A percentile compares a stretch with the other conserved stretches of the same genome.
phyloP scores from a whole-genome alignment of 2,113 vertebrate species.

The Oncorhynchus clarkii region DNA sequence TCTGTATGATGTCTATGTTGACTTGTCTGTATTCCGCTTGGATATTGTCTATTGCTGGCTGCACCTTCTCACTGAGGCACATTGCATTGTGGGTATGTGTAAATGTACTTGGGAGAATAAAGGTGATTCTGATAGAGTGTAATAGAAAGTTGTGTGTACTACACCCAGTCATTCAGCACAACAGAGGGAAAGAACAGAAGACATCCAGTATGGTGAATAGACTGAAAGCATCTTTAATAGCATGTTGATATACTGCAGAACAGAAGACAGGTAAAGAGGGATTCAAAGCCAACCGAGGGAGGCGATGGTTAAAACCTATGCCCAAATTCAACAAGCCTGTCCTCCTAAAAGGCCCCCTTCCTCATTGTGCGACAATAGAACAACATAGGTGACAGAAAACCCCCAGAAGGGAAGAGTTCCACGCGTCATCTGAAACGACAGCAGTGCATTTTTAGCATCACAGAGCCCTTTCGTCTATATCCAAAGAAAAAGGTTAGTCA shows the following conservation, averaged over 20 bases:
- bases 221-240: slow-evolving; percentile 75
- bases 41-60: too few species aligned
- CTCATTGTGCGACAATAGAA: slow-evolving; percentile 55
- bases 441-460: slow-evolving; percentile 56
- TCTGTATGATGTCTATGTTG: too few species aligned
- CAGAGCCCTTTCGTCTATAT: slow-evolving; percentile 64
- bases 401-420: slow-evolving; percentile 34
- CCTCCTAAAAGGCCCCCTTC: slow-evolving; percentile 26
- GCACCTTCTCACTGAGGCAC: too few species aligned
- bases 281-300: slow-evolving; percentile 57
- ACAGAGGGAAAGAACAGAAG: slow-evolving; percentile 31
- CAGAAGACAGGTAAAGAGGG: slow-evolving; percentile 62
- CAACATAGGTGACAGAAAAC: slow-evolving; percentile 17
- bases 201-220: slow-evolving; percentile 39
- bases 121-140: too few species aligned
- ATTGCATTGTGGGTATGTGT: too few species aligned
- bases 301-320: slow-evolving; percentile 42
- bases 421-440: slow-evolving; percentile 42
- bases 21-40: too few species aligned
- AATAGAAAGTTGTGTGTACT: too few species aligned
- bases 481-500: slow-evolving; percentile 20
- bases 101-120: too few species aligned
- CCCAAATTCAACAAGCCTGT: slow-evolving; percentile 40
- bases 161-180: background rate
- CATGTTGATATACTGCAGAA: slow-evolving; percentile 66